Evolutionary conservation across 2,888 invertebrate genomes (phyloP), one percentile per base, ranked within the genome.

Genomic region (Chrysotoxum bicinctum): DNA sequence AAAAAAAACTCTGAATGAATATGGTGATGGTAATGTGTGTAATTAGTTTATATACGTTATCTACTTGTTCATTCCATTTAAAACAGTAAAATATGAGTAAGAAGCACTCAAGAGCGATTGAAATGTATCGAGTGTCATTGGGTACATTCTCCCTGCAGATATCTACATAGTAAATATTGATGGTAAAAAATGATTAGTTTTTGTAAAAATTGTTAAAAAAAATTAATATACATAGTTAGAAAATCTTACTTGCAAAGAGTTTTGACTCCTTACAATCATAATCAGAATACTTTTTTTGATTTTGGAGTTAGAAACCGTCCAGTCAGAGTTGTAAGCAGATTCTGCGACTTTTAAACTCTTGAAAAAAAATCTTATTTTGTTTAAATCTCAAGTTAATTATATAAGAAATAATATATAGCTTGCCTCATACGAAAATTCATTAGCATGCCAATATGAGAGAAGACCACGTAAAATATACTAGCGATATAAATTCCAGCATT

Each of bases 81-180:
- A 60, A 43, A 89, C 70, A 0, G 88, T 88, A 48, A 87, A 89
- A 82, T 88, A 89, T n/a, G 88, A 87, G 68, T 88, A 89, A n/a
- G 88, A 73, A 9, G 87, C 64, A 75, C 87, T 88, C 16, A 89
- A 62, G 2, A 88, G 48, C 10, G 87, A 68, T 74, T 88, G 88
- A 87, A 88, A 89, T 54, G 87, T 78, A 26, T 88, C 79, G 60
- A 89, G 79, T 19, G 86, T 88, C 88, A 88, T 88, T 21, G 89
- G 88, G 70, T 88, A 88, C 52, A 88, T 84, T 26, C 88, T 87
- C 7, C 88, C 89, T n/a, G 87, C 87, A 19, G 64, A 75, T 10
- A 88, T 87, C 88, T 88, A 43, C 4, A 77, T 69, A 40, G 6
- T 6, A 26, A 6, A 26, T 3, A 3, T 26, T 6, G 7, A 26